Evolutionary conservation across 2,113 vertebrate species (phyloP), one percentile per base, ranked within the genome.

Genomic region (Ciconia boyciana): DNA sequence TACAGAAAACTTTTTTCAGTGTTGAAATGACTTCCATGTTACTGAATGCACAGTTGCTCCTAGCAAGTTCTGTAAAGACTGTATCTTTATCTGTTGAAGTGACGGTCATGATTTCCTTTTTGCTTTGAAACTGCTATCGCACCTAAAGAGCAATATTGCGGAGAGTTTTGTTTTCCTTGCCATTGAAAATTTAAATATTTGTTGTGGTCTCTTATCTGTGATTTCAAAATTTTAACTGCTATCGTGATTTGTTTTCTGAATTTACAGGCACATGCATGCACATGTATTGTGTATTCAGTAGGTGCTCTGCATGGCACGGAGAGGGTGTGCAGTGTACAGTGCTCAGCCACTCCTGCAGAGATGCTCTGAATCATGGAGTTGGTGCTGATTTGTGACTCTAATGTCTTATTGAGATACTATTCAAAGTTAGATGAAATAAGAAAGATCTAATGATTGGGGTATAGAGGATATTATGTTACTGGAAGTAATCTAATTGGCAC

Each of bases 401-500:
- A 17, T 18, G 28, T 58, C 24, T 68, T 89, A 55, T 3, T 86
- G 64, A 92, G 83, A 44, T 39, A 13, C 39, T 89, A 5, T 48
- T 51, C 13, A 16, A 79, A 89, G 52, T 61, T 46, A 16, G 69
- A 61, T 66, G 51, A 75, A 83, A 32, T 54, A 70, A 68, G 25
- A 79, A 72, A 71, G 31, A 68, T 49, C 9, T 76, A 11, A 60
- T 60, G 46, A 28, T 64, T 81, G 49, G 57, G 13, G 11, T 75
- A 46, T 64, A 82, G 49, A 75, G 34, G 25, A 16, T 89, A 54
- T 55, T 94, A 19, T 7, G 11, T 75, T 78, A 68, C 65, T 82
- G 64, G 26, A 78, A 96, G 41, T 71, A 84, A 76, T 48, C 31
- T 82, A 77, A 75, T 89, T 93, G 70, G 65, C 44, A 49, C n/a